Base-by-base conservation (phyloP, 2,888 invertebrate species). In the Limenitis camilla region DNA sequence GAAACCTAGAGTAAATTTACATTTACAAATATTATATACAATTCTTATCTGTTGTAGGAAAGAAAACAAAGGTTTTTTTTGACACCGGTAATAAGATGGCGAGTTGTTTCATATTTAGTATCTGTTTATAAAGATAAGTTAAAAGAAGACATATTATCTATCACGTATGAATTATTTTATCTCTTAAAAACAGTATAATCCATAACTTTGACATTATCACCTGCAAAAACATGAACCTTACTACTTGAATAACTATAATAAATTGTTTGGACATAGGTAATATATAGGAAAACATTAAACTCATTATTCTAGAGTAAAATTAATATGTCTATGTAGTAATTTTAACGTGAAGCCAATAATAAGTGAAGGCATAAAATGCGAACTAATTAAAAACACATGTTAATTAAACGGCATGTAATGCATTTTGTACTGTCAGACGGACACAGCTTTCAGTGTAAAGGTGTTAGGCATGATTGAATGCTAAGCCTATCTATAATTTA, bases 391-490 rank as follows among this genome's bases (percentile, higher is more conserved):
- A 50, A 51, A 27, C 42, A 45, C 28, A 40, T 43, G 51, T 54
- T 54, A 51, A 51, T 51, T 43, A 47, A 51, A 40, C 27, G 42
- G 39, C 43, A 31, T 38, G 35, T 51, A 54, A 54, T 43, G 32
- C 9, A 51, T 54, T 54, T 47, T 32, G 27, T 35, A 40, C 46
- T 54, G 54, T 36, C 51, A 47, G 51, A 41, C 27, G 41, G 43
- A 40, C 33, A 42, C 50, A 46, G 41, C 54, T 33, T 39, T 39
- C n/a, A 6, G 30, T 30, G 39, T 40, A 45, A 50, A 54, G 54
- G 54, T 54, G 54, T 41, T 40, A 40, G 38, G 33, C 42, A 50
- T 54, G 49, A 53, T 49, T 53, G 54, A 46, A 38, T 45, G 40
- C 40, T 40, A 6, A 35, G 43, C 10, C 32, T 39, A 41, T 38